A percentile compares a stretch with the other conserved stretches of the same genome.
Evolutionary conservation across 2,113 vertebrate species (phyloP).

Genomic region (Caracal caracal): DNA sequence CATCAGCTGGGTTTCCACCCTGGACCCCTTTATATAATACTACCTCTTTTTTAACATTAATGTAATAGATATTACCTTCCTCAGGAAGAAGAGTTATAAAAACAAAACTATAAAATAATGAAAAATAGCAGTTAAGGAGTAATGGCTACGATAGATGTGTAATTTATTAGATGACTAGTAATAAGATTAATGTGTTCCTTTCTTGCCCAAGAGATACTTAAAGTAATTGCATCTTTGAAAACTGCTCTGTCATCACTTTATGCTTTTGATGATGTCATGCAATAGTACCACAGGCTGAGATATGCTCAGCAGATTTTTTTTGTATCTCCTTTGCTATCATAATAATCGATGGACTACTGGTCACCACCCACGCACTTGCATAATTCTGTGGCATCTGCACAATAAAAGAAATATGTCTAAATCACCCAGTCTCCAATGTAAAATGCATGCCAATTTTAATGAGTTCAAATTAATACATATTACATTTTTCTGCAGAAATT

Average conservation of each 20-base stretch:
- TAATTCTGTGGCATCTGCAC: background rate
- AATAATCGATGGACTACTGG: background rate
- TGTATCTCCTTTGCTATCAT: background rate
- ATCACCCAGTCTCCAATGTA: background rate
- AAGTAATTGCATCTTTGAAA: conserved; percentile 95
- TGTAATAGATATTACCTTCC: background rate
- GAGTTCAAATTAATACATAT: background rate
- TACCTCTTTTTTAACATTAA: background rate
- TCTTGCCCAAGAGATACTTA: conserved; percentile 91
- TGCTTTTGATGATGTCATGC: conserved; percentile 88
- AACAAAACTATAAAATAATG: conserved; percentile 74
- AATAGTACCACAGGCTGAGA: conserved; percentile 64
- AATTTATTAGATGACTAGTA: conserved; percentile 89
- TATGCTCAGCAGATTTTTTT: conserved; percentile 84
- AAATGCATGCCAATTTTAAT: background rate
- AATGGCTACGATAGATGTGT: conserved; percentile 89
- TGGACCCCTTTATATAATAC: background rate
- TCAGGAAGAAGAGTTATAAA: conserved; percentile 39
- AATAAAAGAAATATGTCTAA: background rate
- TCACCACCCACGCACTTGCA: conserved; percentile 1
- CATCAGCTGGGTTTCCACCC: background rate
- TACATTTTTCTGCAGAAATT: background rate
- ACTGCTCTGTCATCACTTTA: conserved; percentile 96
- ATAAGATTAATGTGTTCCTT: conserved; percentile 88
- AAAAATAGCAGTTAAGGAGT: conserved; percentile 72